phyloP scores from a whole-genome alignment of 1,140 invertebrate genomes.

The Phortica variegata region DNA sequence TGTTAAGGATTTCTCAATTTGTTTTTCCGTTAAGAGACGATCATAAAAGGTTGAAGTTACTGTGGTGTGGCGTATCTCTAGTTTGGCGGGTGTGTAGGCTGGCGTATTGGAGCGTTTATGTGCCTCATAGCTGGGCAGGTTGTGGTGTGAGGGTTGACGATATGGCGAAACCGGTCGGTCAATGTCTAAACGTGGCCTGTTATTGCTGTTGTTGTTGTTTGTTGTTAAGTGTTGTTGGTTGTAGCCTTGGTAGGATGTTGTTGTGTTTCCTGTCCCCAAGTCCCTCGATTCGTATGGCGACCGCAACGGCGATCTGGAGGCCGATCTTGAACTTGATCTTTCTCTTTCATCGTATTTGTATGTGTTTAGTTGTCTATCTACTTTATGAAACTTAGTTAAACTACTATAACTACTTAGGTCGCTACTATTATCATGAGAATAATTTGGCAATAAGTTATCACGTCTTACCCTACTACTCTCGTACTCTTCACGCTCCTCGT shows the following conservation, averaged over 20 bases:
- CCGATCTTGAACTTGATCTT: conserved; percentile 34
- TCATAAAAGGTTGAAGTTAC: conserved; percentile 56
- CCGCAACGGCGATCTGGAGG: conserved; percentile 41
- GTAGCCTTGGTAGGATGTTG: conserved; percentile 7
- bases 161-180: conserved; percentile 33
- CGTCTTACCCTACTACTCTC: conserved; percentile 56
- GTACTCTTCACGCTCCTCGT: conserved; percentile 41
- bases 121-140: conserved; percentile 9
- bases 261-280: conserved; percentile 12
- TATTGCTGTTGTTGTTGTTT: conserved; percentile 15
- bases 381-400: conserved; percentile 57
- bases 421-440: conserved; percentile 49
- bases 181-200: conserved; percentile 20
- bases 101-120: conserved; percentile 21
- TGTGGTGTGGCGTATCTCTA: conserved; percentile 54
- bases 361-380: conserved; percentile 56
- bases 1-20: conserved; percentile 41
- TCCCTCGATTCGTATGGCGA: conserved; percentile 38
- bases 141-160: conserved; percentile 39
- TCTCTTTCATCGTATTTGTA: conserved; percentile 43
- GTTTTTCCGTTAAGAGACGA: conserved; percentile 49
- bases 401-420: conserved; percentile 49
- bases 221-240: conserved; percentile 4
- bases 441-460: conserved; percentile 57
- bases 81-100: conserved; percentile 45